phyloP scores from a whole-genome alignment of 2,113 vertebrate species.

The Forbesichthys agassizii region DNA sequence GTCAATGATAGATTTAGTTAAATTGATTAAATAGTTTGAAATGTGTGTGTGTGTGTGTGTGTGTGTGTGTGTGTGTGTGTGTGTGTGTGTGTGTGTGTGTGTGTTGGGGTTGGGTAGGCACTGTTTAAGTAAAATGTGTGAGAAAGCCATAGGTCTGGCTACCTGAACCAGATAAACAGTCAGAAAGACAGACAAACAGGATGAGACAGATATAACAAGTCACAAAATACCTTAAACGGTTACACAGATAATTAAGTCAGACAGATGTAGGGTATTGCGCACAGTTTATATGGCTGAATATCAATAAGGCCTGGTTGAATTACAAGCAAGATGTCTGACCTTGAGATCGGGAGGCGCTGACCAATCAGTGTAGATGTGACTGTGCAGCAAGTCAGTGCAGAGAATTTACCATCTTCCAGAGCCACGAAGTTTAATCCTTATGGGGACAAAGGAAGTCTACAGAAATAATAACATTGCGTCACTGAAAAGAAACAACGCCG shows the following conservation, averaged over 20 bases:
- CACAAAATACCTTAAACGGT: not conserved
- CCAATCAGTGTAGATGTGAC: constrained; percentile 69
- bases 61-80: constrained; percentile 29
- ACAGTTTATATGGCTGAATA: too few relatives aligned
- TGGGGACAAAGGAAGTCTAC: constrained; percentile 9
- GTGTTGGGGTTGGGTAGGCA: constrained; percentile 31
- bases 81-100: constrained; percentile 39
- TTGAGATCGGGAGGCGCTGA: constrained; percentile 24
- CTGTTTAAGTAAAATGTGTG: not conserved
- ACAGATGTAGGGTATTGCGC: too few relatives aligned
- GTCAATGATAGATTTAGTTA: too few relatives aligned
- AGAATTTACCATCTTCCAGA: constrained; percentile 39
- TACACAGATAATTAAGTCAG: constrained; percentile 42
- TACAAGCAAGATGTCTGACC: constrained; percentile 21
- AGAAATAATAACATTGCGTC: not conserved
- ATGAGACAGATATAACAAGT: not conserved
- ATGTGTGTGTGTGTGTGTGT: too few relatives aligned
- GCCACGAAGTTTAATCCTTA: constrained; percentile 24
- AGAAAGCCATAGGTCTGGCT: not conserved
- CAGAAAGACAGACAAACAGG: not conserved
- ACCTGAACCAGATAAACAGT: not conserved
- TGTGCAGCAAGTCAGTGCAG: not conserved
- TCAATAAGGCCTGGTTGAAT: constrained; percentile 3
- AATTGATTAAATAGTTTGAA: too few relatives aligned
- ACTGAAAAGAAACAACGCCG: constrained; percentile 10